Base-by-base conservation (phyloP, 2,113 vertebrate genomes). In the Cnemophilus loriae region DNA sequence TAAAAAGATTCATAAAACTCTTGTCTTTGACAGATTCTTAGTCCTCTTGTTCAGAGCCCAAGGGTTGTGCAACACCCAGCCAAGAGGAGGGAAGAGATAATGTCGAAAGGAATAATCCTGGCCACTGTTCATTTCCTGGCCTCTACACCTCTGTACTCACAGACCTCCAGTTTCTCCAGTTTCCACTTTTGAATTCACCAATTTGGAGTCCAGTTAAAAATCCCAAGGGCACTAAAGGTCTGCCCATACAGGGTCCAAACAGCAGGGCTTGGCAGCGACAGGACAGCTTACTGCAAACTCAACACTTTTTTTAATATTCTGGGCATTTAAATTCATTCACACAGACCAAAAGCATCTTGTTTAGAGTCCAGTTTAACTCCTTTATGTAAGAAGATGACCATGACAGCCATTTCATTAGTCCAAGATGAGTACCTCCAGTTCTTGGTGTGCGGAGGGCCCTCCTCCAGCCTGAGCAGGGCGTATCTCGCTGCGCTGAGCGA, bases 401-500 rank as follows among this genome's bases (percentile, higher is more conserved):
- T 6, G 28, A 12, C 33, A 63, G 55, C 20, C 19, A 41, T 44
- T 60, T 61, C 19, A 21, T 5, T 3, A 60, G 44, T 3, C 11
- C 41, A 20, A 18, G 83, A 60, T 8, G 37, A 84, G 84, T 97
- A 99, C 99, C 99, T 99, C 99, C 99, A 99, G 97, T 99, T 99
- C 97, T 99, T 99, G 46, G 99, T 99, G 96, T 99, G 99, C 2
- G 99, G 99, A 18, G 99, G 99, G 59, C 99, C 99, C 59, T 98
- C 99, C 90, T 99, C 99, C 53, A 99, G 97, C 8, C 99, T 97
- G 33, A 99, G 96, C 37, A 99, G 96, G 8, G 99, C 98, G 0
- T 99, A 99, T 68, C 99, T 98, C 20, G 99, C 99, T 3, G 98
- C 99, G 1, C 99, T 99, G n/a, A 99, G 98, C 2, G 99, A 99